Percentiles rank a stretch among this genome's conserved stretches.
phyloP scores from a whole-genome alignment of 2,797 vertebrate species.

The Sardinella longiceps region DNA sequence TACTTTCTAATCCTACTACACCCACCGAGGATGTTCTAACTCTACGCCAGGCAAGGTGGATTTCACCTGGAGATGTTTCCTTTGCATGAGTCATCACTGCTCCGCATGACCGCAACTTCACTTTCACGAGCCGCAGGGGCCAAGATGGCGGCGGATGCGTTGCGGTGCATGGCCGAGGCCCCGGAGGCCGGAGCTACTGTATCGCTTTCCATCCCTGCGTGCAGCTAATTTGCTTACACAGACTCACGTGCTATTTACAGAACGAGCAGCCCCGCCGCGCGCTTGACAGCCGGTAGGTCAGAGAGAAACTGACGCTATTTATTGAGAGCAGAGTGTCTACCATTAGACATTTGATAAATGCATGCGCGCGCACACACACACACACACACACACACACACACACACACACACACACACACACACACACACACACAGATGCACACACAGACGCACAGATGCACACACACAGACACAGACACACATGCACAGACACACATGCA shows the following conservation, averaged over 20 bases:
- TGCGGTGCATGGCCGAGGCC: neutral
- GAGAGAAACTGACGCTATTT: neutral
- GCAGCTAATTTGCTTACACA: neutral
- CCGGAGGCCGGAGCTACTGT: neutral
- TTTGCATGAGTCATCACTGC: neutral
- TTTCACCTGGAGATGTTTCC: neutral
- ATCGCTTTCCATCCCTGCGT: neutral
- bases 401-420: neutral
- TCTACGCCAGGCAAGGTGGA: neutral
- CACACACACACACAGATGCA: neutral
- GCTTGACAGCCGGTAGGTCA: neutral
- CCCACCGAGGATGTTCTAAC: neutral
- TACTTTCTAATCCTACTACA: neutral
- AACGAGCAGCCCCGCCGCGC: neutral
- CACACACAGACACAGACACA: neutral
- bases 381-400: too few relatives aligned
- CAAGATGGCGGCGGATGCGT: neutral
- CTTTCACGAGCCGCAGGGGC: neutral
- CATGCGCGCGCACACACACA: neutral
- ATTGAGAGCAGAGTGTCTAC: slow-evolving; percentile 15
- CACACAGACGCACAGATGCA: neutral
- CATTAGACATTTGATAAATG: neutral
- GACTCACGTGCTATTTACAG: slow-evolving; percentile 1
- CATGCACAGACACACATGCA: too few relatives aligned
- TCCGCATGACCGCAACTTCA: neutral